Evolutionary conservation across 2,797 vertebrate species (phyloP), one percentile per base, ranked within the genome.

Genomic region (Rhinoraja longicauda): DNA sequence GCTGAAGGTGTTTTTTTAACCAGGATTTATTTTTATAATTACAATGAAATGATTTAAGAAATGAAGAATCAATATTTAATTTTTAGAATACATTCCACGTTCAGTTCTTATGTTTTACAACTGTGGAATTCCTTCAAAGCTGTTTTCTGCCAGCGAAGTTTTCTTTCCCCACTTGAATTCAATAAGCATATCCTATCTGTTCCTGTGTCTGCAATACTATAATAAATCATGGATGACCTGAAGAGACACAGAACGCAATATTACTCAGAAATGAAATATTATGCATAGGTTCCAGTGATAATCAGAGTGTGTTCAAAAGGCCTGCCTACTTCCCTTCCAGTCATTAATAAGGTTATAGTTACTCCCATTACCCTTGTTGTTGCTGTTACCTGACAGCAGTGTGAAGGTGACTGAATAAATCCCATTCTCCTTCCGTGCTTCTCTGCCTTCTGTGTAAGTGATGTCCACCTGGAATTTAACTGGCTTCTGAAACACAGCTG

Each of bases 341-440:
- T 39, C 32, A 75, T 92, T 92, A 92, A 92, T 92, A 92, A 92
- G 90, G 36, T 73, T 75, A 57, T 12, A 75, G 26, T 70, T 29
- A 39, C 70, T 26, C 64, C 70, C 70, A 57, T 92, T 88, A 90
- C 93, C 64, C 93, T 39, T 93, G 39, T 75, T 79, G 57, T 76
- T 15, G 26, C 92, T 92, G 95, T 96, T 96, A 99, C 98, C 98
- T 97, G 99, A 99, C 96, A 99, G 96, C 94, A 99, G 97, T 67
- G 98, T 99, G 96, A 99, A 99, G 91, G 98, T 99, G 96, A 99
- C 98, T 0, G 98, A 99, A 96, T 99, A 99, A 96, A 99, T 98
- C 95, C 98, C 98, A 0, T 98, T 98, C 95, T 99, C 99, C 95
- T 99, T 99, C 93, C 98, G 98, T 0, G 98, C 97, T 32, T 97